Conservation (phyloP, 2,113 vertebrate species). For the Desmodus rotundus region DNA sequence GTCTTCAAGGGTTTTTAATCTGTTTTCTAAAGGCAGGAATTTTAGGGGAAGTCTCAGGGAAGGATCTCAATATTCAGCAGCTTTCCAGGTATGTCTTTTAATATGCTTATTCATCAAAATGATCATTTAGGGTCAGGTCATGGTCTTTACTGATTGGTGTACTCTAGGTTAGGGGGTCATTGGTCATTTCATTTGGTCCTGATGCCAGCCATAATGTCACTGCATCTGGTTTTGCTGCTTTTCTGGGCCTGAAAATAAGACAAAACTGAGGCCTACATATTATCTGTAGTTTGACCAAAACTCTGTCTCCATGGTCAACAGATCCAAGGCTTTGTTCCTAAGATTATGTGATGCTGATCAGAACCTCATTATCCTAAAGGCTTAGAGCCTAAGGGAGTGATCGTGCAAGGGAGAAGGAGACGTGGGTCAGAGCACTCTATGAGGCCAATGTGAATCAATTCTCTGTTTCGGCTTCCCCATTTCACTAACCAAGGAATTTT, state of each 20-base stretch:
- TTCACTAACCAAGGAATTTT: not conserved
- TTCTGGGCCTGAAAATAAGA: not conserved
- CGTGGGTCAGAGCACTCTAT: not conserved
- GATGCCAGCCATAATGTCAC: not conserved
- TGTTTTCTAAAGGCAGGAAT: not conserved
- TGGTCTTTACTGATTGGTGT: not conserved
- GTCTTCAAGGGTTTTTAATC: not conserved
- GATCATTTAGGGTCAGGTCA: not conserved
- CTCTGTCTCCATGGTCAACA: not conserved
- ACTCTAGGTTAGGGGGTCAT: not conserved
- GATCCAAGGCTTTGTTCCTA: not conserved
- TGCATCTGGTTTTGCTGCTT: not conserved
- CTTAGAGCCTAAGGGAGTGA: not conserved
- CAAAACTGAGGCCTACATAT: not conserved
- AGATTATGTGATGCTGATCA: not conserved
- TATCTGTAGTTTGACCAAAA: not conserved
- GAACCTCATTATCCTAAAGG: not conserved
- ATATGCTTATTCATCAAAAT: not conserved
- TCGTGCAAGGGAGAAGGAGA: not conserved
- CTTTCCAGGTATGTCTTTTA: not conserved
- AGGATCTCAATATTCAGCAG: not conserved
- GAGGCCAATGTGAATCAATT: not conserved
- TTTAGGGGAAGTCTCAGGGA: not conserved
- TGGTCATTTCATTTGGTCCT: not conserved
- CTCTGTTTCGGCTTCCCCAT: not conserved